phyloP scores from a whole-genome alignment of 2,888 invertebrate genomes.

The Tryphoninae sp. region DNA sequence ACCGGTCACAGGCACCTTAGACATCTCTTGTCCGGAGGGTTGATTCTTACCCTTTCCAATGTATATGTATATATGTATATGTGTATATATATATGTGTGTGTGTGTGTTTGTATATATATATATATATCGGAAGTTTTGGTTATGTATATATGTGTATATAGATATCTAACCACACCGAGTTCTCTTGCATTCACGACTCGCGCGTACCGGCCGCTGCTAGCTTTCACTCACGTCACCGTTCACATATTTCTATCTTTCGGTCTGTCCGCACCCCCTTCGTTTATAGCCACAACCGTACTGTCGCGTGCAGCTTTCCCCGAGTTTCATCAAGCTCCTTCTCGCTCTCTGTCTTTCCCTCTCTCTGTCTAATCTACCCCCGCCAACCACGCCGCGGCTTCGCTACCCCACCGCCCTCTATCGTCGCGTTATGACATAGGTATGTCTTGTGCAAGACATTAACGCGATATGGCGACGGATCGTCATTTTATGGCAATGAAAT shows the following conservation, averaged over 20 bases:
- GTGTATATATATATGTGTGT: background rate
- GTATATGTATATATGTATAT: background rate
- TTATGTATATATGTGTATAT: background rate
- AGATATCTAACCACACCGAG: constrained; percentile 1
- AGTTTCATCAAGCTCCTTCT: constrained; percentile 20
- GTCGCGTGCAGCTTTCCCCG: constrained; percentile 41
- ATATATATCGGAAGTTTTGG: background rate
- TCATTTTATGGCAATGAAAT: background rate
- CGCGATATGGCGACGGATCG: background rate
- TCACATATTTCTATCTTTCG: constrained; percentile 57
- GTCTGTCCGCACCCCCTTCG: constrained; percentile 22
- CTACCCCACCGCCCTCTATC: background rate
- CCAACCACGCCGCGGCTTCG: background rate
- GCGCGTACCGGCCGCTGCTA: constrained; percentile 36
- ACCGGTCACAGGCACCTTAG: constrained; percentile 24
- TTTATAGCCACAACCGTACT: constrained; percentile 16
- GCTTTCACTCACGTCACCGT: constrained; percentile 32
- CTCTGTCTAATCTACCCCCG: background rate
- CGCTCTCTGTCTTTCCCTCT: constrained; percentile 2
- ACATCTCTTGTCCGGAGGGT: constrained; percentile 25
- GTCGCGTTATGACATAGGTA: constrained; percentile 32
- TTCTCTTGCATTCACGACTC: constrained; percentile 36
- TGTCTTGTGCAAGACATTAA: constrained; percentile 29
- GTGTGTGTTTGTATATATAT: too few relatives aligned
- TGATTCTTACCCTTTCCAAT: constrained; percentile 16